These are phyloP conservation scores for Ornithoptera alexandrae DNA, from an alignment of 2,888 invertebrate genomes.

Conservation along the genomic window DNA sequence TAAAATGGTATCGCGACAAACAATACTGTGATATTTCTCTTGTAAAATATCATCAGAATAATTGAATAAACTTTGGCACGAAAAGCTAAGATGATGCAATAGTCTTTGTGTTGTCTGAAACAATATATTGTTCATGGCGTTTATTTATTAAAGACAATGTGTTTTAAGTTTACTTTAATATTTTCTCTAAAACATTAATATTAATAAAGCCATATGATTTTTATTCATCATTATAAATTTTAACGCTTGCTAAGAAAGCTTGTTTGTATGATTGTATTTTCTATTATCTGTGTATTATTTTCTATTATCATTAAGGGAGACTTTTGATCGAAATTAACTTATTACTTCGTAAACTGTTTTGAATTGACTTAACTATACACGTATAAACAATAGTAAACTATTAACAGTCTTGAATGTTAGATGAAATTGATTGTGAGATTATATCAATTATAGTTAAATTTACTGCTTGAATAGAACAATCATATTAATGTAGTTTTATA, in stretches of 20 bases:
- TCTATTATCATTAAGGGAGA: too few species aligned
- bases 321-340: too few species aligned
- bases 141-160: neutral
- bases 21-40: conserved; percentile 21
- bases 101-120: conserved; percentile 9
- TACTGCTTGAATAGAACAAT: too few species aligned
- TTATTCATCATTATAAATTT: too few species aligned
- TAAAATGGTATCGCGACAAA: conserved; percentile 8
- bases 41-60: conserved; percentile 20
- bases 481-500: too few species aligned
- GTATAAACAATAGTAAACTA: too few species aligned
- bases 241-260: neutral
- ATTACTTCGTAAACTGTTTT: too few species aligned
- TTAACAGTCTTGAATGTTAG: too few species aligned
- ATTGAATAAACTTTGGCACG: conserved; percentile 20
- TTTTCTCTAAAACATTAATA: neutral
- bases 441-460: too few species aligned
- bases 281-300: too few species aligned
- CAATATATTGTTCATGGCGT: conserved; percentile 4
- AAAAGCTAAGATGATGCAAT: conserved; percentile 13
- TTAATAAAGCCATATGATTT: neutral
- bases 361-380: too few species aligned
- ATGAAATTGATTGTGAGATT: too few species aligned
- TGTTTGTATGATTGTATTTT: neutral
- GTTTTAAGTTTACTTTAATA: neutral